Evolutionary conservation across 2,797 vertebrate species (phyloP).

Genomic region (Decapterus maruadsi): DNA sequence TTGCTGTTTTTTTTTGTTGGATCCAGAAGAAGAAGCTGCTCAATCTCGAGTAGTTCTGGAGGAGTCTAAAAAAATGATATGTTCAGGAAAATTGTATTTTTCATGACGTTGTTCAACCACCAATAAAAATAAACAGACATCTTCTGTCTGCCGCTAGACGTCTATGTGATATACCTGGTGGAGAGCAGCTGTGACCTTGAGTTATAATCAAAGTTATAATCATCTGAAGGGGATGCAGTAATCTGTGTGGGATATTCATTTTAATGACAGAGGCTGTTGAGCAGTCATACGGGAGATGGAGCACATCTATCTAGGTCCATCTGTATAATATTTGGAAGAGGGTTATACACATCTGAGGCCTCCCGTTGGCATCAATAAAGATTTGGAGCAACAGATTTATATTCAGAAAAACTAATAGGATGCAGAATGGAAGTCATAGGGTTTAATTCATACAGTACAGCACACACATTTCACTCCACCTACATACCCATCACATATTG

Average conservation of each 20-base stretch:
- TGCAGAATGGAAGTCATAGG: background rate
- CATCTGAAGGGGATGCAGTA: background rate
- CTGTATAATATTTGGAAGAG: background rate
- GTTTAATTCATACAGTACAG: background rate
- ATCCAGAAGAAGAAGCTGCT: too few species aligned
- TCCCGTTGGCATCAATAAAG: background rate
- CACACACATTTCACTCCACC: too few species aligned
- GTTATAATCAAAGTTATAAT: background rate
- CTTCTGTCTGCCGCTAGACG: background rate
- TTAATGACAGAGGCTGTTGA: background rate
- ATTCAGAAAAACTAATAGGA: background rate
- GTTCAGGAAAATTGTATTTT: too few species aligned
- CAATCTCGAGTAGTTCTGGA: background rate
- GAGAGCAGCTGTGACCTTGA: background rate
- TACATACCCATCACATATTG: background rate
- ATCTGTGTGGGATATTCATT: background rate
- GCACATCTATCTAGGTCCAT: background rate
- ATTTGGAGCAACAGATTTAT: background rate
- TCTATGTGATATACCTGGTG: background rate
- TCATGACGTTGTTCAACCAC: background rate
- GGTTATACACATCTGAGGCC: background rate
- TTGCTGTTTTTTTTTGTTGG: too few species aligned
- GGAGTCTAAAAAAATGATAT: too few species aligned
- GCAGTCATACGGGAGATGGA: background rate
- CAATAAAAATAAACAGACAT: background rate